Base-by-base conservation (phyloP, 2,888 invertebrate genomes). In the Lasioglossum oenotherae region DNA sequence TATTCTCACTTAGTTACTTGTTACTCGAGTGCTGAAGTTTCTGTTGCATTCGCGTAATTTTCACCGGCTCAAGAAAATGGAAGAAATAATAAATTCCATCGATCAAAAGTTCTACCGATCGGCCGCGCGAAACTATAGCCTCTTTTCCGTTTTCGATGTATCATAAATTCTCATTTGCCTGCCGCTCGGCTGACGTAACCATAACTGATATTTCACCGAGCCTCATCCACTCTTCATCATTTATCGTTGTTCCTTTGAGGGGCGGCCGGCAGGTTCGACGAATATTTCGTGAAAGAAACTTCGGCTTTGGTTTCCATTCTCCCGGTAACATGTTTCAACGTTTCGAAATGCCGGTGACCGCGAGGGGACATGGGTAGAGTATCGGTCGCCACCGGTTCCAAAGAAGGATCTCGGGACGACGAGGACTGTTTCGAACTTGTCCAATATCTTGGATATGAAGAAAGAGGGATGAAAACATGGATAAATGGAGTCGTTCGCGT, bases 361-460 rank as follows among this genome's bases (percentile, higher is more conserved):
- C 41, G 49, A 10, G 31, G 53, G n/a, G 23, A 23, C 6, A 60
- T 8, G 27, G n/a, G 64, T 14, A 53, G 85, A 77, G 71, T 57
- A 74, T 53, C 74, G 38, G 57, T 49, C 77, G 44, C 67, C 78
- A 64, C 23, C 67, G n/a, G 57, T 74, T 77, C 57, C 38, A 74
- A 87, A 64, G 78, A 80, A 14, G 53, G 77, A 69, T 53, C 71
- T 46, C 64, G n/a, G 46, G 35, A 74, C 31, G 72, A 16, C 72
- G 71, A 71, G 44, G 44, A 80, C 38, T 71, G 46, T 74, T 78
- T 53, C 46, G 71, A 87, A 87, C 84, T 87, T 84, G 78, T 86
- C 84, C 86, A 86, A 87, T 87, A 87, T 87, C 82, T 78, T 73
- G 75, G 81, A 82, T 80, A 84, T 82, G 80, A 82, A 80, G 81